These are phyloP conservation scores for Yoshiicerus persimilis DNA, from an alignment of 1,140 invertebrate species.

Conservation along the genomic window DNA sequence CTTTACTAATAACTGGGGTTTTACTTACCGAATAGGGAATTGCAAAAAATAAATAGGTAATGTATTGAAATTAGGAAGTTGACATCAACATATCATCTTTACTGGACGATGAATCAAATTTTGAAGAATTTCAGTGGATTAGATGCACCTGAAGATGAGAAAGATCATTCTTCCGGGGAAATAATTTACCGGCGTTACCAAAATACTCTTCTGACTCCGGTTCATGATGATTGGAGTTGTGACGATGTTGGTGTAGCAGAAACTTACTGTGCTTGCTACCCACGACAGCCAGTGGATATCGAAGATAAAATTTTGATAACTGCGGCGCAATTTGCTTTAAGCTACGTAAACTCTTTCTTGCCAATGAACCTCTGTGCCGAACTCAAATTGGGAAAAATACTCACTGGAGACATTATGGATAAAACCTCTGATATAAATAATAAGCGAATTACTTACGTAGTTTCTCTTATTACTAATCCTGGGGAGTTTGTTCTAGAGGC, in stretches of 20 bases:
- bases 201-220: not conserved
- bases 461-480: not conserved
- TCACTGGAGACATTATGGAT: not conserved
- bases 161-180: not conserved
- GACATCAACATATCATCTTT: constrained; percentile 4
- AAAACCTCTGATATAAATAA: not conserved
- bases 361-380: not conserved
- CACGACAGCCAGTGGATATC: not conserved
- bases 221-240: not conserved
- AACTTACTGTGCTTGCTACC: not conserved
- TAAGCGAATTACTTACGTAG: not conserved
- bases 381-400: not conserved
- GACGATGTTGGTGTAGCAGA: not conserved
- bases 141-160: not conserved
- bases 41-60: too few relatives aligned
- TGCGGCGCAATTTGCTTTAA: not conserved
- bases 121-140: not conserved
- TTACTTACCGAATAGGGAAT: too few relatives aligned
- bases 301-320: not conserved
- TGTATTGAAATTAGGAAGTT: constrained; percentile 50
- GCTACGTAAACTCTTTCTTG: not conserved
- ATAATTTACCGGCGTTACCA: not conserved
- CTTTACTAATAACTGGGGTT: too few relatives aligned
- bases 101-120: not conserved
- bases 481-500: not conserved